Percentiles rank a stretch among this genome's conserved stretches.
phyloP scores from a whole-genome alignment of 1,140 invertebrate species.

The Cyclargus thomasi region DNA sequence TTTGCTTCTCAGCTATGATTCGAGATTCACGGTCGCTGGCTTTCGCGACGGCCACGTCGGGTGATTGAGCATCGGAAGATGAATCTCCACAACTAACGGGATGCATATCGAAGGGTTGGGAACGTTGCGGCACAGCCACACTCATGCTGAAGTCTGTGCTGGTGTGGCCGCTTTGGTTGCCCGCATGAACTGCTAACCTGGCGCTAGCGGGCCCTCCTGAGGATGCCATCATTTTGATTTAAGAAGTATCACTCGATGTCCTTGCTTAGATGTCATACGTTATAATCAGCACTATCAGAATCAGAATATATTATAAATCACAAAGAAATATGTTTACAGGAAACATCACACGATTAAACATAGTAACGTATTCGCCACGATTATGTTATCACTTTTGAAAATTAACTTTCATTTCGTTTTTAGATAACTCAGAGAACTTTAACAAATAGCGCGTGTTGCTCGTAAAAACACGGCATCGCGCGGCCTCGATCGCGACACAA shows the following conservation, averaged over 20 bases:
- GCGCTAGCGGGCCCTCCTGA: slow-evolving; percentile 40
- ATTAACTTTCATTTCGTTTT: neutral
- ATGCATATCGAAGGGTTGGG: slow-evolving; percentile 39
- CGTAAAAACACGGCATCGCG: neutral
- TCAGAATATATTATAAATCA: slow-evolving; percentile 27
- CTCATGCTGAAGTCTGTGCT: slow-evolving; percentile 46
- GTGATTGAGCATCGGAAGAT: slow-evolving; percentile 59
- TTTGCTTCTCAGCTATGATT: slow-evolving; percentile 91
- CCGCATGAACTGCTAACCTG: slow-evolving; percentile 38
- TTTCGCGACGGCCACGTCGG: slow-evolving; percentile 46
- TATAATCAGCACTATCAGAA: slow-evolving; percentile 32
- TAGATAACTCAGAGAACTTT: neutral
- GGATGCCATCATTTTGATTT: slow-evolving; percentile 52
- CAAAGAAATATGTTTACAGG: slow-evolving; percentile 16
- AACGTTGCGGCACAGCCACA: slow-evolving; percentile 36
- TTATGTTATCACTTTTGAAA: neutral
- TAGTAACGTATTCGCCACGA: neutral
- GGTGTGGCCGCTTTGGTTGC: slow-evolving; percentile 38
- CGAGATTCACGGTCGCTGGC: slow-evolving; percentile 82
- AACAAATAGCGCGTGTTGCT: neutral
- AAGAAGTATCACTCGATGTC: slow-evolving; percentile 32
- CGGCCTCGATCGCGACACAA: slow-evolving; percentile 4
- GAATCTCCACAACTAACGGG: slow-evolving; percentile 48
- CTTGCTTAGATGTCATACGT: slow-evolving; percentile 44
- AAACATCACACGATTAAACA: slow-evolving; percentile 1